Evolutionary conservation across 2,888 invertebrate genomes (phyloP).

Genomic region (Ennomos fuscantarius): DNA sequence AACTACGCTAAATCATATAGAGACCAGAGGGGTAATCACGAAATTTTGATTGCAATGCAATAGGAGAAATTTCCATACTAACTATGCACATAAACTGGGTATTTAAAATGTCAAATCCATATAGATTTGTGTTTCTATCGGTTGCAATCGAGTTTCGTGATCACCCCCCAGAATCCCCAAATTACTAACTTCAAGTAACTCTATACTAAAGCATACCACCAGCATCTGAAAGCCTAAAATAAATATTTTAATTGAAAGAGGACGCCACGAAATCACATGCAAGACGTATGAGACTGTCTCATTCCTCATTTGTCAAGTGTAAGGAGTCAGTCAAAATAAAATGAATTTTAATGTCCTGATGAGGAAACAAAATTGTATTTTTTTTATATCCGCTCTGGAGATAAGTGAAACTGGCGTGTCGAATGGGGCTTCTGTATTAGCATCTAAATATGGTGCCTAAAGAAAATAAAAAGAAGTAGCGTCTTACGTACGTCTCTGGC

Average conservation of each 20-base stretch:
- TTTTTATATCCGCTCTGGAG: constrained; percentile 28
- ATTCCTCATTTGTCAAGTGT: constrained; percentile 58
- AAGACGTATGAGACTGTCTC: constrained; percentile 39
- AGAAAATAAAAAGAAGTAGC: too few relatives aligned
- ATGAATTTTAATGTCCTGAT: constrained; percentile 38
- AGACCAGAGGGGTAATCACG: too few relatives aligned
- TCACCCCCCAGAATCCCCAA: too few relatives aligned
- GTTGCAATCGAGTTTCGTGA: too few relatives aligned
- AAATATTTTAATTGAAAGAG: constrained; percentile 33
- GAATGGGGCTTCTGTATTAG: constrained; percentile 13
- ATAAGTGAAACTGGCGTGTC: constrained; percentile 27
- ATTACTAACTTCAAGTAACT: constrained; percentile 17
- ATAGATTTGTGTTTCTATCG: too few relatives aligned
- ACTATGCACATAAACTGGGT: too few relatives aligned
- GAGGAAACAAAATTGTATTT: constrained; percentile 36
- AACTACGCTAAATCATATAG: neutral
- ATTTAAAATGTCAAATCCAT: too few relatives aligned
- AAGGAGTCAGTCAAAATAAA: constrained; percentile 50
- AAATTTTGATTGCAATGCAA: too few relatives aligned
- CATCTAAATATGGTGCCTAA: neutral
- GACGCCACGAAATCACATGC: constrained; percentile 28
- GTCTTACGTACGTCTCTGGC: too few relatives aligned
- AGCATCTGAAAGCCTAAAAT: constrained; percentile 28
- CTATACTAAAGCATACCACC: constrained; percentile 39
- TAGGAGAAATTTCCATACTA: too few relatives aligned